Conservation (phyloP, 2,113 vertebrate genomes). For the Rhodinocichla rosea region DNA sequence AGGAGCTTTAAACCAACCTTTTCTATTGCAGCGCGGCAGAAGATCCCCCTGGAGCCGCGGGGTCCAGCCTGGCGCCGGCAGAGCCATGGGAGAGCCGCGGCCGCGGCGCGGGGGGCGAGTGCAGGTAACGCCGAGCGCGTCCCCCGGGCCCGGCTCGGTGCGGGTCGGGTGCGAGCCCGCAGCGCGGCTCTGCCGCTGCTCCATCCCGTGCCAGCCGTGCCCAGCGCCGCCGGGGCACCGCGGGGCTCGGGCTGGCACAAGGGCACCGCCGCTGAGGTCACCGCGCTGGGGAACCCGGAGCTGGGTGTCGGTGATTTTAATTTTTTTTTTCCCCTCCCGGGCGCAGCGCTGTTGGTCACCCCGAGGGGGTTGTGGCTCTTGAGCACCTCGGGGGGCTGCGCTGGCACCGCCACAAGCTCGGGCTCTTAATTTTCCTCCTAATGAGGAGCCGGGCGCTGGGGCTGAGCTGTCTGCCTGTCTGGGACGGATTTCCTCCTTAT, state of each 20-base stretch:
- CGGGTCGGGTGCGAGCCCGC: neutral
- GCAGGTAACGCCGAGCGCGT: conserved; percentile 36
- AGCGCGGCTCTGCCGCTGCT: accelerated
- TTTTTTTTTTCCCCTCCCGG: neutral
- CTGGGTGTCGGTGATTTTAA: neutral
- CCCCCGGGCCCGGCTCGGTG: neutral
- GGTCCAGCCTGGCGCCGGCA: conserved; percentile 15
- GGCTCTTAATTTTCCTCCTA: neutral
- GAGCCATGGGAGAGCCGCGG: conserved; percentile 42
- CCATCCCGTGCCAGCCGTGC: neutral
- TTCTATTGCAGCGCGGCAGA: conserved; percentile 66
- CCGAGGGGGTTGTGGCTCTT: neutral
- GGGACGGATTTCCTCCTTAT: conserved; percentile 56
- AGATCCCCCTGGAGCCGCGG: conserved; percentile 62
- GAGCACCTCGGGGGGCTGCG: neutral
- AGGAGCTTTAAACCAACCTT: conserved; percentile 79
- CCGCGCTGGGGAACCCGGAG: neutral
- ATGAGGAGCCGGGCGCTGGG: neutral
- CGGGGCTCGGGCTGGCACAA: neutral
- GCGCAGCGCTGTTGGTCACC: neutral
- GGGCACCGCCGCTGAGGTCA: neutral
- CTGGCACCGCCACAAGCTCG: neutral
- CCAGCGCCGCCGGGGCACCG: neutral
- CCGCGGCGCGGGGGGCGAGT: neutral
- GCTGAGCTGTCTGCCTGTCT: neutral